phyloP scores from a whole-genome alignment of 2,888 invertebrate species.

The Drosophila anomalata region DNA sequence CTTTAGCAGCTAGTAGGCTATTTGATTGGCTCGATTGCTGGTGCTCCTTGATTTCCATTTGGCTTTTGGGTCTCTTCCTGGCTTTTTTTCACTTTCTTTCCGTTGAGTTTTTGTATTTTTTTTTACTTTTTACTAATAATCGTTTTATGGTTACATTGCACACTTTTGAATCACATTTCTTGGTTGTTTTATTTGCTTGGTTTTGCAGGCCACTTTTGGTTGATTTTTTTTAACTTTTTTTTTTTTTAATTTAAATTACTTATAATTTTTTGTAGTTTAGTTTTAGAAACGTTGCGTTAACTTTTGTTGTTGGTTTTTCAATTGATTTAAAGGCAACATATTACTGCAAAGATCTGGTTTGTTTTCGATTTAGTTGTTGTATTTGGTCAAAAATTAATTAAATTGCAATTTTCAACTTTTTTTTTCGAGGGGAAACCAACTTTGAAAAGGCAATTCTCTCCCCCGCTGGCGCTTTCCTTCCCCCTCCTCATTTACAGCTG shows the following conservation, averaged over 20 bases:
- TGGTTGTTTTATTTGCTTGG: slow-evolving; percentile 47
- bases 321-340: slow-evolving; percentile 67
- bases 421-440: slow-evolving; percentile 14
- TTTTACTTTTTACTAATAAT: slow-evolving; percentile 35
- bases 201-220: slow-evolving; percentile 76
- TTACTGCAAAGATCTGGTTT: slow-evolving; percentile 55
- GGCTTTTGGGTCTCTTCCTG: slow-evolving; percentile 26
- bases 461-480: not conserved
- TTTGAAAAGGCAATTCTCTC: slow-evolving; percentile 45
- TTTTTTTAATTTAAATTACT: slow-evolving; percentile 25
- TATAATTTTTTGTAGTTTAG: slow-evolving; percentile 34
- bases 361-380: slow-evolving; percentile 2
- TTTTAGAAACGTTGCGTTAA: slow-evolving; percentile 77
- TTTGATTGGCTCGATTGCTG: slow-evolving; percentile 49
- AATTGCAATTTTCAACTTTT: slow-evolving; percentile 45
- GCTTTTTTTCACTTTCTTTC: slow-evolving; percentile 13
- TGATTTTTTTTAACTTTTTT: slow-evolving; percentile 30
- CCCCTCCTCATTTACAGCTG: slow-evolving; percentile 17
- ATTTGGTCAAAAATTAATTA: slow-evolving; percentile 35
- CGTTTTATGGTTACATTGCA: slow-evolving; percentile 66
- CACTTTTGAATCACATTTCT: slow-evolving; percentile 75
- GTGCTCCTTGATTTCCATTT: slow-evolving; percentile 67
- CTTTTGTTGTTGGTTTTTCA: slow-evolving; percentile 55
- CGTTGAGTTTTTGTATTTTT: slow-evolving; percentile 18
- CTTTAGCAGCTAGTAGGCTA: slow-evolving; percentile 59